Base-by-base conservation (phyloP, 2,888 invertebrate genomes). In the Antheraea assamensis region DNA sequence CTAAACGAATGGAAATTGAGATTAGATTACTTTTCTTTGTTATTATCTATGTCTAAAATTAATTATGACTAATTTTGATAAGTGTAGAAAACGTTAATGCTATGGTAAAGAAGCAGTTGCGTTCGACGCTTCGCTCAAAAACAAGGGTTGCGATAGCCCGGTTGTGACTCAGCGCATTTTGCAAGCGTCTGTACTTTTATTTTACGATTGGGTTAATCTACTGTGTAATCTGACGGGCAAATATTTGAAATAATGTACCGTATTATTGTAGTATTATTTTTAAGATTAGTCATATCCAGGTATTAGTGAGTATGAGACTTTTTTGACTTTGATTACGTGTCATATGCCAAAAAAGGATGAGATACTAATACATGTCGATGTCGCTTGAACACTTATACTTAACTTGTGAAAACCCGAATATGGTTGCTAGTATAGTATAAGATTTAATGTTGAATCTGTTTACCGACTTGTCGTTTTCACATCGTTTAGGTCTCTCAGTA, bases 151-250 rank as follows among this genome's bases (percentile, higher is more conserved):
- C 76, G 77, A 79, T 79, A 76, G 82, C 82, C 79, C 78, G 74
- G 74, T 70, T 76, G 84, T 89, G 88, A 89, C 84, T 86, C 86
- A 81, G 89, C 89, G 78, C 88, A 89, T 88, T 89, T 86, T 85
- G 73, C 74, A 72, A 74, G 78, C 83, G 84, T 85, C 85, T 88
- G 87, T 88, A 88, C 78, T 71, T 55, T n/a, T 42, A 49, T 35
- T 31, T 71, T 52, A 55, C 27, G 30, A 27, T 30, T 35, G 72
- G 55, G 55, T 35, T n/a, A 24, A 55, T 31, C 17, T 47, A 35
- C 27, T 24, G 19, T n/a, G 13, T 17, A 61, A 24, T 31, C 61
- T 61, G 5, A 31, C 42, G 19, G n/a, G 42, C 4, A 47, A 42
- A 31, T 31, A 49, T 30, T 21, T 31, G n/a, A n/a, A 5, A 52